A percentile compares a stretch with the other conserved stretches of the same genome.
Evolutionary conservation across 2,888 invertebrate species (phyloP).

Genomic region (Apotomis betuletana): DNA sequence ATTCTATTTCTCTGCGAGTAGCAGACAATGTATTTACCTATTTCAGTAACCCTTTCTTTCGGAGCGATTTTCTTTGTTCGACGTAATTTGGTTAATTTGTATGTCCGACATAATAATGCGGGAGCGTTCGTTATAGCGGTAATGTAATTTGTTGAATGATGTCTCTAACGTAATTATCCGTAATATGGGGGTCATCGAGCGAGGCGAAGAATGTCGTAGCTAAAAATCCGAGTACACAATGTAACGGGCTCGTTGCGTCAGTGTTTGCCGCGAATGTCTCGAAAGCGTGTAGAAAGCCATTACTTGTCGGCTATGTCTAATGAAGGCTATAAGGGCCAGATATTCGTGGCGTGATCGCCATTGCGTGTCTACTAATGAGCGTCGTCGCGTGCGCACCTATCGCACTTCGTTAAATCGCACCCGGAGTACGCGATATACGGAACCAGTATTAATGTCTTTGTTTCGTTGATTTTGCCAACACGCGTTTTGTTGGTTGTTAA

Average conservation of each 20-base stretch:
- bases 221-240: slow-evolving; percentile 6
- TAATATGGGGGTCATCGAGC: slow-evolving; percentile 37
- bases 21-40: slow-evolving; percentile 74
- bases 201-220: slow-evolving; percentile 14
- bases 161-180: slow-evolving; percentile 38
- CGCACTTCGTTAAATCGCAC: slow-evolving; percentile 72
- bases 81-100: slow-evolving; percentile 81
- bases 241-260: slow-evolving; percentile 28
- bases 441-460: slow-evolving; percentile 58
- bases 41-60: slow-evolving; percentile 83
- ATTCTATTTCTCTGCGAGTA: slow-evolving; percentile 83
- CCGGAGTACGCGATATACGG: slow-evolving; percentile 61
- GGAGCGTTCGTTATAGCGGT: slow-evolving; percentile 27
- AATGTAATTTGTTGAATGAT: slow-evolving; percentile 39
- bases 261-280: slow-evolving; percentile 36
- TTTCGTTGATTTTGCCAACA: slow-evolving; percentile 58
- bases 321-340: slow-evolving; percentile 58
- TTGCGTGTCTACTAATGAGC: slow-evolving; percentile 79
- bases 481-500: slow-evolving; percentile 49
- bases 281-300: slow-evolving; percentile 62
- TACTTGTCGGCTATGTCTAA: slow-evolving; percentile 67
- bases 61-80: slow-evolving; percentile 78
- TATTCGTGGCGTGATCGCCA: slow-evolving; percentile 52
- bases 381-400: slow-evolving; percentile 75
- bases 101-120: slow-evolving; percentile 67